Evolutionary conservation across 2,113 vertebrate species (phyloP).

Genomic region (Anolis carolinensis): DNA sequence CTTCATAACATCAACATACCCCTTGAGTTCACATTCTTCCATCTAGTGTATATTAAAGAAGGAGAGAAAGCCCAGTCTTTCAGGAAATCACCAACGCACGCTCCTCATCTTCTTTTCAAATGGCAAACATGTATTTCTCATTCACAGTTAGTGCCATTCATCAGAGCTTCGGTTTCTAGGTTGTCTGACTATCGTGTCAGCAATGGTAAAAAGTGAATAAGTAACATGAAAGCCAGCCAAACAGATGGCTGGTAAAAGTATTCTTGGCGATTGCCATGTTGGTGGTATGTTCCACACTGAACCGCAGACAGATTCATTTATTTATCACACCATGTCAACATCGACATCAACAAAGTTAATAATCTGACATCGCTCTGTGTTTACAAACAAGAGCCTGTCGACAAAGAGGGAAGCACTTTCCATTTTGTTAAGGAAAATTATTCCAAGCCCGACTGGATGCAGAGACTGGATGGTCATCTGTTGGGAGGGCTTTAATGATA

Average conservation of each 20-base stretch:
- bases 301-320: conserved; percentile 16
- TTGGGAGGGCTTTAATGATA: too few species aligned
- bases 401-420: background rate
- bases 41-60: conserved; percentile 6
- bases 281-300: conserved; percentile 26
- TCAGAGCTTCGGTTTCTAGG: conserved; percentile 37
- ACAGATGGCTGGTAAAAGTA: conserved; percentile 52
- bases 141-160: conserved; percentile 33
- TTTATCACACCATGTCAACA: conserved; percentile 20
- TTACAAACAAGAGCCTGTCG: background rate
- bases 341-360: background rate
- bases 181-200: conserved; percentile 24
- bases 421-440: background rate
- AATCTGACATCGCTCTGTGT: background rate
- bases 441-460: background rate
- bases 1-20: background rate
- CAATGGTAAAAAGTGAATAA: conserved; percentile 8
- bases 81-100: background rate
- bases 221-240: conserved; percentile 33
- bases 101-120: background rate
- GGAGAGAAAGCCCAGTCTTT: conserved; percentile 5
- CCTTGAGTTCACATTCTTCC: background rate
- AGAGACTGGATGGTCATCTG: too few species aligned
- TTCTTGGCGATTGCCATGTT: conserved; percentile 41
- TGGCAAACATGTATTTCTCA: background rate